A percentile compares a stretch with the other conserved stretches of the same genome.
phyloP scores from a whole-genome alignment of 2,888 invertebrate genomes.

The Parnassius apollo region DNA sequence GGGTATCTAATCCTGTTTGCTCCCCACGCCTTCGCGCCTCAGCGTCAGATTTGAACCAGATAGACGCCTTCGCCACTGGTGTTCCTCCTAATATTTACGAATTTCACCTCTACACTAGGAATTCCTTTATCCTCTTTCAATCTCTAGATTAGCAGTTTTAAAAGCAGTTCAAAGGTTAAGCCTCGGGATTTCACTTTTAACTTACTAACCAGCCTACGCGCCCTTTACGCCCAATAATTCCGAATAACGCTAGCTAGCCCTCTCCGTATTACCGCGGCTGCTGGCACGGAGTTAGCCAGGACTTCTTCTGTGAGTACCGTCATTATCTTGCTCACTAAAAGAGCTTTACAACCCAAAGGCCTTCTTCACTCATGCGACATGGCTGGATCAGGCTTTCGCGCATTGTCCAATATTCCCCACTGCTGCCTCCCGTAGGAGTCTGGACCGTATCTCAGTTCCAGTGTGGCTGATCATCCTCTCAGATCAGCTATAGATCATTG shows the following conservation, averaged over 20 bases:
- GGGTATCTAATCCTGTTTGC: slow-evolving; percentile 50
- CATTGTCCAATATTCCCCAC: slow-evolving; percentile 48
- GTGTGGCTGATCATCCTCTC: slow-evolving; percentile 47
- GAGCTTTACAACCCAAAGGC: slow-evolving; percentile 13
- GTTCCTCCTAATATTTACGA: slow-evolving; percentile 7
- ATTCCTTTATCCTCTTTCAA: slow-evolving; percentile 31
- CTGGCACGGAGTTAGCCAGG: slow-evolving; percentile 23
- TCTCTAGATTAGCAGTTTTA: slow-evolving; percentile 37
- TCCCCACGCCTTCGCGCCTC: slow-evolving; percentile 44
- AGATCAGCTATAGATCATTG: slow-evolving; percentile 42
- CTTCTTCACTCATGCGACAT: background rate
- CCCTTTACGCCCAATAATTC: slow-evolving; percentile 49
- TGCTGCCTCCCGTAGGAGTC: slow-evolving; percentile 41
- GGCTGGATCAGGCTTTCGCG: slow-evolving; percentile 36
- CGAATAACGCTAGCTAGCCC: slow-evolving; percentile 46
- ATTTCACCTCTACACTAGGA: slow-evolving; percentile 41
- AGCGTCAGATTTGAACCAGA: slow-evolving; percentile 41
- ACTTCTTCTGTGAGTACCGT: slow-evolving; percentile 16
- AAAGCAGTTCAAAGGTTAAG: slow-evolving; percentile 38
- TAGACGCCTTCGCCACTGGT: slow-evolving; percentile 33
- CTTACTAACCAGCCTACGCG: slow-evolving; percentile 41
- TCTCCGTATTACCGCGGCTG: slow-evolving; percentile 52
- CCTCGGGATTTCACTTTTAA: slow-evolving; percentile 39
- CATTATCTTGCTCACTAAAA: slow-evolving; percentile 11
- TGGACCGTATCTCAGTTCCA: slow-evolving; percentile 46